Conservation (phyloP, 2,797 vertebrate species). For the Antrozous pallidus region DNA sequence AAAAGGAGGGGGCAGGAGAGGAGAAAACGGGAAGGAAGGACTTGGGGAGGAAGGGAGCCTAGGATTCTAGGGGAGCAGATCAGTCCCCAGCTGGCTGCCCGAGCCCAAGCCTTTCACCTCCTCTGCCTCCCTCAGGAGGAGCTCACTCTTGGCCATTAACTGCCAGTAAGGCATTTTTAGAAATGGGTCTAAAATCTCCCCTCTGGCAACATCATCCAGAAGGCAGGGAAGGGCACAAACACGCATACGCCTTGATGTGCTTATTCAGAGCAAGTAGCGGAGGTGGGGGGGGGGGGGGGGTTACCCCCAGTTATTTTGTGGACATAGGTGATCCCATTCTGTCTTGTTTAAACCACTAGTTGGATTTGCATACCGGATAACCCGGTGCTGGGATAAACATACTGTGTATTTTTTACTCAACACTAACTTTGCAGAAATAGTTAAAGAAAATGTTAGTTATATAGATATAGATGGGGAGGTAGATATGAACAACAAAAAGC, state of each 20-base stretch:
- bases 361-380: neutral
- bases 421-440: slow-evolving; percentile 2
- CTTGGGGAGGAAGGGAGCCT: slow-evolving; percentile 44
- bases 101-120: slow-evolving; percentile 28
- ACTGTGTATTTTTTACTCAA: slow-evolving; percentile 12
- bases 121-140: neutral
- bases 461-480: neutral
- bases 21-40: slow-evolving; percentile 51
- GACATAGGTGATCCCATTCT: neutral
- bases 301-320: neutral
- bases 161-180: slow-evolving; percentile 25
- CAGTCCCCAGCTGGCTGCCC: slow-evolving; percentile 51
- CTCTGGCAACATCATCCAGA: neutral
- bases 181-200: slow-evolving; percentile 19
- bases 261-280: neutral
- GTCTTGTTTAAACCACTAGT: neutral
- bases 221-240: neutral
- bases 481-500: neutral
- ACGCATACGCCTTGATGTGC: neutral
- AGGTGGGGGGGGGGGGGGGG: neutral
- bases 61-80: slow-evolving; percentile 63
- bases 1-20: neutral
- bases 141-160: neutral
- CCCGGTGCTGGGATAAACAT: neutral
- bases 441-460: neutral